Evolutionary conservation across 2,888 invertebrate genomes (phyloP).

Genomic region (Xanthostigma xanthostigma): DNA sequence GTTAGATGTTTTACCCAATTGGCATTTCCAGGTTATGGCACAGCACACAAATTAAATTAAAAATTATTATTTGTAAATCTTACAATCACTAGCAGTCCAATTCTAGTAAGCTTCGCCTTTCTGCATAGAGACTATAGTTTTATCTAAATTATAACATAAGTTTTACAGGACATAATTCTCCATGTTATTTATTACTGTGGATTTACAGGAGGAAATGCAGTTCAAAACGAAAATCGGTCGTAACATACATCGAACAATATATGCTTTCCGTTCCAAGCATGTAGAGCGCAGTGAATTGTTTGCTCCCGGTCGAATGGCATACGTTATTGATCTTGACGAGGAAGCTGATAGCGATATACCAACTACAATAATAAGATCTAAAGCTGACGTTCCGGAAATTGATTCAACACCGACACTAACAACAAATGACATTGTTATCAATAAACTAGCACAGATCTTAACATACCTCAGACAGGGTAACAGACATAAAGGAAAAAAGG

Average conservation of each 20-base stretch:
- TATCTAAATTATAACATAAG: too few relatives aligned
- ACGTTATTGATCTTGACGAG: slow-evolving; percentile 85
- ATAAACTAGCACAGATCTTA: slow-evolving; percentile 92
- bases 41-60: too few relatives aligned
- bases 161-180: too few relatives aligned
- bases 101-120: too few relatives aligned
- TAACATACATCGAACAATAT: slow-evolving; percentile 54
- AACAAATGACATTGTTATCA: slow-evolving; percentile 79
- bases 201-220: slow-evolving; percentile 52
- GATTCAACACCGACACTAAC: slow-evolving; percentile 52
- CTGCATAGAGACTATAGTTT: too few relatives aligned
- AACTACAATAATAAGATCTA: slow-evolving; percentile 83
- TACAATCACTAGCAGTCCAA: too few relatives aligned
- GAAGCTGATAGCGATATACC: slow-evolving; percentile 87
- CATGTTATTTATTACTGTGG: too few relatives aligned
- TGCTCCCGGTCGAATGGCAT: slow-evolving; percentile 93
- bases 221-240: slow-evolving; percentile 71
- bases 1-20: too few relatives aligned
- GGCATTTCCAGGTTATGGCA: too few relatives aligned
- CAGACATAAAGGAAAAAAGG: slow-evolving; percentile 56
- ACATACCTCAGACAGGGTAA: slow-evolving; percentile 87
- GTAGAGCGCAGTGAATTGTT: slow-evolving; percentile 81
- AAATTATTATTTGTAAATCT: too few relatives aligned
- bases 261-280: slow-evolving; percentile 53
- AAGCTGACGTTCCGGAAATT: slow-evolving; percentile 62